phyloP scores from a whole-genome alignment of 1,140 invertebrate species.

The Akabosia matsudoensis region DNA sequence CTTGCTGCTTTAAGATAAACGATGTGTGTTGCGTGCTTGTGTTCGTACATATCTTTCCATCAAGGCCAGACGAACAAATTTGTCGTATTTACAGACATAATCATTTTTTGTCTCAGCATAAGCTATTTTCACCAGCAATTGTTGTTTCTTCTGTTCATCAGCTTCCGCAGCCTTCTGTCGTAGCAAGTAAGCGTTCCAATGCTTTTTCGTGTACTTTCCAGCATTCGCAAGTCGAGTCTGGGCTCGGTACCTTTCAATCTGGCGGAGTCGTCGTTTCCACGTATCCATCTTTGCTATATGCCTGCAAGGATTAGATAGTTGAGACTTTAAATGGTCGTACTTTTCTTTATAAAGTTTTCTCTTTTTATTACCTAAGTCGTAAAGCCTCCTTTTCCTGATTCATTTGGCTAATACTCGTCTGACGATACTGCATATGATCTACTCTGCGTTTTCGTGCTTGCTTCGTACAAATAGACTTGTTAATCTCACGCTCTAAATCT shows the following conservation, averaged over 20 bases:
- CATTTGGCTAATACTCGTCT: background rate
- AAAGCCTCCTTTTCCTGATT: background rate
- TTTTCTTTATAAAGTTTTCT: no score
- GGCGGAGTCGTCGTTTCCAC: background rate
- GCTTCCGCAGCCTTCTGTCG: background rate
- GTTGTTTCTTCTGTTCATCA: background rate
- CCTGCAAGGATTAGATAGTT: no score
- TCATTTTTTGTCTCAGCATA: conserved; percentile 1
- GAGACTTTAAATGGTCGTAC: no score
- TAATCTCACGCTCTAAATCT: background rate
- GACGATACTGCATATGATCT: no score
- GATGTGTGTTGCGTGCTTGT: background rate
- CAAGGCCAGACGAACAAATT: background rate
- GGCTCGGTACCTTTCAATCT: background rate
- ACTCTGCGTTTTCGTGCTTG: no score
- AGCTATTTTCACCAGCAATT: background rate
- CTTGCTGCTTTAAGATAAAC: background rate
- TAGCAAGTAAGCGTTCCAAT: background rate
- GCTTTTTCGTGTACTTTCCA: background rate
- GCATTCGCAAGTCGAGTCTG: background rate
- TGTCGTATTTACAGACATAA: conserved; percentile 5
- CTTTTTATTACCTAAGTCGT: no score
- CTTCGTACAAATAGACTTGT: background rate
- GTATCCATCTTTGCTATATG: background rate
- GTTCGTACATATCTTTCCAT: background rate